Percentiles rank a stretch among this genome's conserved stretches.
Conservation (phyloP, 1,140 invertebrate species). For the Heliconius hermathena region DNA sequence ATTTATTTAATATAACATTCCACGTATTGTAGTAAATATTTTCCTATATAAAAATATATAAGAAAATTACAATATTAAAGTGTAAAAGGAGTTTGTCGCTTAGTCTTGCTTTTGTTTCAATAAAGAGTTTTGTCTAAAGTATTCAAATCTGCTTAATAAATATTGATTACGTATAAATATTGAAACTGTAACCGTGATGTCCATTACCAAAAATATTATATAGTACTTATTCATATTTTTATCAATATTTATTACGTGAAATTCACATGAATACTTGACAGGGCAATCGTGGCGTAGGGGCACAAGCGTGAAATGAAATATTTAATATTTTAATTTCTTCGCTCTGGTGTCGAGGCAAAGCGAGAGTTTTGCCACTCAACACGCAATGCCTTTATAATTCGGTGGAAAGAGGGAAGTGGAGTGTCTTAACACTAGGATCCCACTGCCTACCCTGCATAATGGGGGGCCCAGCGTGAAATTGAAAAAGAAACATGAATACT, state of each 20-base stretch:
- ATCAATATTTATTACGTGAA: slow-evolving; percentile 24
- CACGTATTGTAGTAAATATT: slow-evolving; percentile 31
- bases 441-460: too few species aligned
- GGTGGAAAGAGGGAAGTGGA: too few species aligned
- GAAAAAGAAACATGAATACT: too few species aligned
- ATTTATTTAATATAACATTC: slow-evolving; percentile 26
- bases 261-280: background rate
- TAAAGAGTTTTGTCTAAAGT: background rate
- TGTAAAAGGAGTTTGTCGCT: background rate
- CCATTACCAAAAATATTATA: slow-evolving; percentile 43
- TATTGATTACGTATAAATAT: slow-evolving; percentile 28
- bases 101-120: background rate
- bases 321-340: too few species aligned
- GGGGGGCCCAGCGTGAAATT: too few species aligned
- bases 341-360: too few species aligned
- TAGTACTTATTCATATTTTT: slow-evolving; percentile 32
- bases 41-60: slow-evolving; percentile 27
- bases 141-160: slow-evolving; percentile 28
- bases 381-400: too few species aligned
- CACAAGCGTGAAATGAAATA: too few species aligned
- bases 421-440: too few species aligned
- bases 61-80: slow-evolving; percentile 6
- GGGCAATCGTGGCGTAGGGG: background rate
- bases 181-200: slow-evolving; percentile 43
- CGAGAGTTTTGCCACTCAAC: too few species aligned